Percentiles rank a stretch among this genome's conserved stretches.
phyloP scores from a whole-genome alignment of 2,797 vertebrate genomes.

The Odontamblyopus lacepedii region DNA sequence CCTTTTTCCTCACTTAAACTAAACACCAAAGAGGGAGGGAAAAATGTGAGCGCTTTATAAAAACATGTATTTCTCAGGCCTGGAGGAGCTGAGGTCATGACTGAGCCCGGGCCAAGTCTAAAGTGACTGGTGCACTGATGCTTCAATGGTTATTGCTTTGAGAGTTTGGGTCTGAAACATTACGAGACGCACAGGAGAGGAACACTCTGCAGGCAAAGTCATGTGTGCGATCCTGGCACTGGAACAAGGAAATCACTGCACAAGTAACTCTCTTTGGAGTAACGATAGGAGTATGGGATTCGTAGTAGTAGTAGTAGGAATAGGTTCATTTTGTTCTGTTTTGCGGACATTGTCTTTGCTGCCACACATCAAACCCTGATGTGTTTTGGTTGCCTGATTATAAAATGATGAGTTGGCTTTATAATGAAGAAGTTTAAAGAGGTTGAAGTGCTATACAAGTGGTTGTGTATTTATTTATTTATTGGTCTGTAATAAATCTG shows the following conservation, averaged over 20 bases:
- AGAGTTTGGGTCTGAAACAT: constrained; percentile 53
- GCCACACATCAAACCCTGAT: too few relatives aligned
- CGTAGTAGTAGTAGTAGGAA: too few relatives aligned
- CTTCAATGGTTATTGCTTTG: constrained; percentile 50
- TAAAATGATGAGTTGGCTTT: too few relatives aligned
- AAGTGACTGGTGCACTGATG: constrained; percentile 66
- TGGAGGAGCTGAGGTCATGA: constrained; percentile 73
- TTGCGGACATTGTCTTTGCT: too few relatives aligned
- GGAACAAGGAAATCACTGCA: constrained; percentile 13
- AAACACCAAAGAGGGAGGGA: constrained; percentile 45
- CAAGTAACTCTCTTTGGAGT: too few relatives aligned
- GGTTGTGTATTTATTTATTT: too few relatives aligned
- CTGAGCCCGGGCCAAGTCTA: constrained; percentile 64
- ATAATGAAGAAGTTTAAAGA: too few relatives aligned
- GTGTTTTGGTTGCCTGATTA: too few relatives aligned
- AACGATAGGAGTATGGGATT: too few relatives aligned
- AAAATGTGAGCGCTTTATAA: constrained; percentile 40
- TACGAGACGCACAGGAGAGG: constrained; percentile 34
- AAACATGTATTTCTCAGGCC: constrained; percentile 76
- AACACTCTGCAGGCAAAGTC: constrained; percentile 36
- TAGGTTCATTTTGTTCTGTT: too few relatives aligned
- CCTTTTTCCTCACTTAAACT: constrained; percentile 55
- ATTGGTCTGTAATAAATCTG: too few relatives aligned
- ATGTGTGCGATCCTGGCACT: constrained; percentile 50
- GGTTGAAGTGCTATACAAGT: too few relatives aligned